Evolutionary conservation across 2,888 invertebrate species (phyloP).

Genomic region (Electrophaes corylata): DNA sequence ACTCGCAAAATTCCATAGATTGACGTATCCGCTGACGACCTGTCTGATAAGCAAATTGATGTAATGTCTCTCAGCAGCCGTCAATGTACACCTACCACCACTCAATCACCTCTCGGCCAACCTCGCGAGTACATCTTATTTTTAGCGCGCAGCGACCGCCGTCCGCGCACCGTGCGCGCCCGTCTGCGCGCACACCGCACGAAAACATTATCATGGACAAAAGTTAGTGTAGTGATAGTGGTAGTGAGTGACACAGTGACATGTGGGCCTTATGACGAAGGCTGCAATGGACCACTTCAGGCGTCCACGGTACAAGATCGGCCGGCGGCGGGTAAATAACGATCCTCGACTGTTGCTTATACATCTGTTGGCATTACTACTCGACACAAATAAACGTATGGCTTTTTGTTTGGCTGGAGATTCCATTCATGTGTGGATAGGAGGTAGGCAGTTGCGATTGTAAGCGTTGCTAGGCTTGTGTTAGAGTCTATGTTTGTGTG

Average conservation of each 20-base stretch:
- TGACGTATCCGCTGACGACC: conserved; percentile 7
- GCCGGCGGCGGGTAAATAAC: conserved; percentile 61
- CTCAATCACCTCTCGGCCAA: conserved; percentile 36
- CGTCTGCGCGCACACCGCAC: conserved; percentile 43
- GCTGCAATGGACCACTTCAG: conserved; percentile 72
- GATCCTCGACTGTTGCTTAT: conserved; percentile 50
- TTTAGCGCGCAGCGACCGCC: conserved; percentile 71
- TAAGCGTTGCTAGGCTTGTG: conserved; percentile 26
- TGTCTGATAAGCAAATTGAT: conserved; percentile 17
- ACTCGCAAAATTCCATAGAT: background rate
- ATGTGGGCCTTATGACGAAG: conserved; percentile 79
- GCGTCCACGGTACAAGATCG: conserved; percentile 64
- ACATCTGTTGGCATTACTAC: conserved; percentile 6
- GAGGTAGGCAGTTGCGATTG: conserved; percentile 20
- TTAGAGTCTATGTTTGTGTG: conserved; percentile 34
- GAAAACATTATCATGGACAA: conserved; percentile 37
- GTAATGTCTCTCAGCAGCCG: conserved; percentile 26
- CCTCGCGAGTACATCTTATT: conserved; percentile 59
- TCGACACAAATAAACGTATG: conserved; percentile 21
- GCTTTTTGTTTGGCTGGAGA: conserved; percentile 21
- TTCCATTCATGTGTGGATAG: conserved; percentile 27
- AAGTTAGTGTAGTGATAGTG: conserved; percentile 45
- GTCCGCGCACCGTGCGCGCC: conserved; percentile 45
- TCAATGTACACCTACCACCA: conserved; percentile 40
- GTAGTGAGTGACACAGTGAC: conserved; percentile 57